Percentiles rank a stretch among this genome's conserved stretches.
These are phyloP conservation scores for Chamaea fasciata DNA, from an alignment of 2,113 vertebrate genomes.

Conservation along the genomic window DNA sequence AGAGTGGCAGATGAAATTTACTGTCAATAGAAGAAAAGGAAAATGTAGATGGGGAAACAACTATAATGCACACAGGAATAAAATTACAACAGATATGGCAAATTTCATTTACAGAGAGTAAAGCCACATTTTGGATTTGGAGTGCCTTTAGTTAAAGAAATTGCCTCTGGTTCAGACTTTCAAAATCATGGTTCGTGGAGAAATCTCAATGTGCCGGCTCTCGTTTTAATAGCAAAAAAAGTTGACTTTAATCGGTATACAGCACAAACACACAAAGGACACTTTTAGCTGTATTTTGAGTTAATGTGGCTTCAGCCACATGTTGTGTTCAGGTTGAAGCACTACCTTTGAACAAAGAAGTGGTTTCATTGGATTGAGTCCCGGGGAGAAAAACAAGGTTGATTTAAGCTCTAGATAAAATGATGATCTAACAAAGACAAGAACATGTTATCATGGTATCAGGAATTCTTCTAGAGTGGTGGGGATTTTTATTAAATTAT, in stretches of 20 bases:
- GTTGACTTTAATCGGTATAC: neutral
- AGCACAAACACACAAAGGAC: neutral
- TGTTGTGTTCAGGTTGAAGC: neutral
- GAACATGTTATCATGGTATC: neutral
- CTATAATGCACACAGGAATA: conserved; percentile 25
- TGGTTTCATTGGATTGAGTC: neutral
- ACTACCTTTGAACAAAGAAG: neutral
- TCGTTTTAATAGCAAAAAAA: neutral
- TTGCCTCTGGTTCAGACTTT: neutral
- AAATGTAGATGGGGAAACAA: conserved; percentile 47
- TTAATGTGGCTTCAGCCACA: neutral
- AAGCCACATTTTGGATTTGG: neutral
- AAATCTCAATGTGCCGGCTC: neutral
- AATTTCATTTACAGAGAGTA: neutral
- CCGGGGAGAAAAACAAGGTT: neutral
- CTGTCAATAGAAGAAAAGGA: conserved; percentile 56
- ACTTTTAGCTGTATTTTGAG: neutral
- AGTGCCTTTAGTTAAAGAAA: neutral
- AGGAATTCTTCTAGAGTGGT: neutral
- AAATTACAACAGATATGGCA: conserved; percentile 16
- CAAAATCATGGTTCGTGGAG: neutral
- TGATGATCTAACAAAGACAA: neutral
- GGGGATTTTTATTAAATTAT: neutral
- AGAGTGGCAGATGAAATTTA: conserved; percentile 59
- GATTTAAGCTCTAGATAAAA: conserved; percentile 4